Base-by-base conservation (phyloP, 2,888 invertebrate genomes). In the Pheosia tremula region DNA sequence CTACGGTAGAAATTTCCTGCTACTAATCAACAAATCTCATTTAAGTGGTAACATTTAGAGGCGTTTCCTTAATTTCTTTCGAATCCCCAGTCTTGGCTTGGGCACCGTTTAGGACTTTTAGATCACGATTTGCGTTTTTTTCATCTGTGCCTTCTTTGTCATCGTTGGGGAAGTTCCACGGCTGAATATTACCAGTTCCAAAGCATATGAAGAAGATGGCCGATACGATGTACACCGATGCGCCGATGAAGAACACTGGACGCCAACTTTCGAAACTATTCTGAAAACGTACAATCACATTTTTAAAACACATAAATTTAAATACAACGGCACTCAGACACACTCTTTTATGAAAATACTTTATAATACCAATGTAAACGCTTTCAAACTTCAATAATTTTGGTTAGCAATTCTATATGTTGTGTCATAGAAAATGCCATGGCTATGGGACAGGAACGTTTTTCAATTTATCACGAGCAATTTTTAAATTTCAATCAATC, bases 211-310 rank as follows among this genome's bases (percentile, higher is more conserved):
- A 97, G 59, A 97, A 86, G 49, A 96, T 61, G 0, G 97, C 97
- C 0, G 96, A 95, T 8, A 96, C 90, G 11, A 95, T 94, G 74
- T 97, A 97, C 7, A 96, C 96, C 7, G 94, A 92, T 0, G 96
- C 96, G 4, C 97, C 97, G 56, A 97, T 94, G 83, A 95, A 95
- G 82, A 97, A 97, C 63, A 97, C 95, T 57, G 95, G 94, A 59
- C 96, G 95, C 97, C 97, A 97, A 79, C 96, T 95, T 56, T 95
- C 93, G 66, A 97, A 93, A 53, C 95, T 95, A 75, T 96, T 96
- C 97, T 97, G 86, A 64, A 91, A 90, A 67, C 55, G 52, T 8
- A 9, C 37, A 60, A 24, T 24, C 24, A 24, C 0, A 24, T 24
- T 24, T 24, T 24, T 0, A 24, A 24, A 1, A 24, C 24, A 24